Evolutionary conservation across 1,140 invertebrate species (phyloP), one percentile per base, ranked within the genome.

Genomic region (Drosophila sulfurigaster): DNA sequence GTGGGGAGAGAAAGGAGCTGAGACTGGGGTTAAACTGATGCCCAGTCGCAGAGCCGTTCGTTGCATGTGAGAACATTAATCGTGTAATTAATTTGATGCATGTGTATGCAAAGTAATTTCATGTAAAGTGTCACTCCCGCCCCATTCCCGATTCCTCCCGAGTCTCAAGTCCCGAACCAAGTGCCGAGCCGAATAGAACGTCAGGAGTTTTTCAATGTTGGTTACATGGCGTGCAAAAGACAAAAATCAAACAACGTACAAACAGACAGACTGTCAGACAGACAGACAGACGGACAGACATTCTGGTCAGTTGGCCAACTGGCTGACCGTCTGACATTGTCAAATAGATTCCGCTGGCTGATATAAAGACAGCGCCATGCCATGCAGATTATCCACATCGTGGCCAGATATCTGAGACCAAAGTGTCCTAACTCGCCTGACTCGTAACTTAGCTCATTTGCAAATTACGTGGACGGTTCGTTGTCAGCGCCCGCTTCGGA

Each of bases 51-150:
- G 48, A 52, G 58, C 56, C 41, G 60, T 65, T 58, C 46, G 77
- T 87, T 80, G 82, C 82, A 87, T 87, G 85, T 85, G 90, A 91
- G 75, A 82, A 81, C 91, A 92, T 92, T 92, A 92, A 92, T 92
- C 91, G 91, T 91, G 88, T 92, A 92, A 92, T 92, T 92, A 92
- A 92, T 92, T 92, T 92, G 91, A 92, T 91, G 89, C 90, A 92
- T 91, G 91, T 85, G 91, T 91, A 92, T 92, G 88, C 91, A 92
- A 92, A 92, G 88, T 92, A 89, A 92, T 91, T 92, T 92, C 91
- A 92, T 92, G 91, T 92, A 90, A 91, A 92, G 65, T 92, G 91
- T 92, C 85, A 90, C 80, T 68, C 79, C 78, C 78, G 70, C 64
- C 56, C 45, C 20, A 52, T 63, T 56, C 35, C 58, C 41, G 25